Evolutionary conservation across 2,113 vertebrate species (phyloP), one percentile per base, ranked within the genome.

Genomic region (Cathartes aura): DNA sequence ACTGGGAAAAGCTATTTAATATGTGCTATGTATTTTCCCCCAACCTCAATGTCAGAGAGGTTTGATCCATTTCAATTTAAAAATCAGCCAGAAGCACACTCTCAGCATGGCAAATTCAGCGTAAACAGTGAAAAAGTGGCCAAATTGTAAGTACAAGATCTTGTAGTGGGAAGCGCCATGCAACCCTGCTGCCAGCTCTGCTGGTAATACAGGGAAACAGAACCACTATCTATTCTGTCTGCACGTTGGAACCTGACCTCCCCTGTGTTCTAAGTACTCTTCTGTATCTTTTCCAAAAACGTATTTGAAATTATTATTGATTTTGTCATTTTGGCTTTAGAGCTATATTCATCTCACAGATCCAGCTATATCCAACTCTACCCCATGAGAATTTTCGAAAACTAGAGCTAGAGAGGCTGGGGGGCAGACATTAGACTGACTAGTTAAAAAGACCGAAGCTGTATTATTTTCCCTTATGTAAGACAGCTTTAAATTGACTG

Each of bases 261-360:
- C 83, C 67, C 78, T 15, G 89, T 0, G 13, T 92, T 93, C 90
- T 75, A 91, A 97, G 91, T 85, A 91, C 81, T 85, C 81, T 91
- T 32, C 83, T 64, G 84, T 89, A 91, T 50, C 78, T 70, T 94
- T 93, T 90, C 74, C 62, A 89, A 96, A 93, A 88, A 80, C 4
- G 17, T 80, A 90, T 87, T 89, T 90, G 78, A 93, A 96, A 96
- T 95, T 89, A 95, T 93, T 94, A 97, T 94, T 96, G 96, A 97
- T 97, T 97, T 96, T 96, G 93, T 80, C 40, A 96, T 96, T 96
- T 93, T 85, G 48, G 73, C 89, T 91, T 71, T 45, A 91, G n/a
- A 36, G 68, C 75, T 95, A 91, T 59, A 85, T 72, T 91, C 53
- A 76, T 48, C 81, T 89, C 91, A 66, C 62, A 93, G 66, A 92